Evolutionary conservation across 1,140 invertebrate genomes (phyloP), one percentile per base, ranked within the genome.

Genomic region (Drosophila chauvacae): DNA sequence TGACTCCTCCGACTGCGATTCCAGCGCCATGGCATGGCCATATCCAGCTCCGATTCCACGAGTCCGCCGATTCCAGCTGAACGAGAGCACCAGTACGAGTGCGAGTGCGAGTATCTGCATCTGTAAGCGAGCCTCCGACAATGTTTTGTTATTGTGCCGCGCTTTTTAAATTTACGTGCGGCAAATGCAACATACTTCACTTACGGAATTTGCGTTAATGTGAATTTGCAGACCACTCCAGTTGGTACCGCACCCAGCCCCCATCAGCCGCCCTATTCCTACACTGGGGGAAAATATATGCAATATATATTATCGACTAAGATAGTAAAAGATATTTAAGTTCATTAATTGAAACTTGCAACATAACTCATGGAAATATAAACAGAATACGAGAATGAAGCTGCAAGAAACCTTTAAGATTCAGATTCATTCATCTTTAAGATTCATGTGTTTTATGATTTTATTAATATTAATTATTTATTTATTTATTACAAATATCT

Each of bases 131-230:
- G 81, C 81, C 65, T 39, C 45, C 76, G 58, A 59, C 65, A 78
- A 64, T 90, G 85, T 87, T 86, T 86, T 86, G 82, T 88, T 85
- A 90, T 88, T 90, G 85, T 79, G 81, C 78, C 84, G 74, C 85
- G 85, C 81, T 85, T 90, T 90, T 90, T 85, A 81, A 90, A 90
- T 90, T 90, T 90, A 90, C 85, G 85, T 90, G 75, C 85, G 78
- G 85, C 78, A 90, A 90, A 90, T 90, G 85, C 86, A 90, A 90
- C 85, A 90, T 90, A 90, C 85, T 90, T 90, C 85, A 90, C 85
- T 90, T 90, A 81, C 85, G 85, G 85, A 90, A 90, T 90, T 90
- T 90, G 85, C 85, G 86, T 90, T 90, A 90, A 90, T 90, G 85
- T 77, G 81, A 58, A 90, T 90, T 90, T 90, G 85, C 85, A 85